Evolutionary conservation across 1,140 invertebrate species (phyloP).

Genomic region (Gryllus bimaculatus): DNA sequence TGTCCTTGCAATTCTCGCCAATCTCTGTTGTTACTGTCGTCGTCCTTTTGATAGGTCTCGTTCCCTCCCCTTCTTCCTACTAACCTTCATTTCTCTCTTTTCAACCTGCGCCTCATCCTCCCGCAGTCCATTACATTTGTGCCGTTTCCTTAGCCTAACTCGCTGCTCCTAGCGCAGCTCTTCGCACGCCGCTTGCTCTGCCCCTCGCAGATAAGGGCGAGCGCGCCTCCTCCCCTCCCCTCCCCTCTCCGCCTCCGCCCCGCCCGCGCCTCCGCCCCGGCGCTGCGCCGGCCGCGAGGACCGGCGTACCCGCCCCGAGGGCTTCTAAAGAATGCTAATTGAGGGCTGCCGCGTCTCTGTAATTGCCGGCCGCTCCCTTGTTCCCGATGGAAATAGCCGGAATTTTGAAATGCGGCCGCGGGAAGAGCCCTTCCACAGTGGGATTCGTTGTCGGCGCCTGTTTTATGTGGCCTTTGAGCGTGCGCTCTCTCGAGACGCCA

Average conservation of each 20-base stretch:
- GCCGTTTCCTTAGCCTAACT: no score
- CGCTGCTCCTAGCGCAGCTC: no score
- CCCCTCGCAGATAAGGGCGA: neutral
- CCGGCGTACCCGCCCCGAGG: neutral
- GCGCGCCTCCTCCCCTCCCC: no score
- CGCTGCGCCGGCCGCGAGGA: neutral
- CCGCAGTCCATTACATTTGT: no score
- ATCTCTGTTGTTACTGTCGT: no score
- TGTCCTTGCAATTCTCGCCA: no score
- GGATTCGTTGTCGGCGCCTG: neutral
- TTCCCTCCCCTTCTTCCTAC: neutral
- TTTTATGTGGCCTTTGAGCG: neutral
- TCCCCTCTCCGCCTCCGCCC: no score
- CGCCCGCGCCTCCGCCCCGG: no score
- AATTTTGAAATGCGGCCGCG: neutral
- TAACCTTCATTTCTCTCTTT: neutral
- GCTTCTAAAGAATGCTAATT: slow-evolving; percentile 5
- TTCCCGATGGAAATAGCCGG: neutral
- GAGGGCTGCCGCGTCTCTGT: neutral
- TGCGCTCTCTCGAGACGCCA: neutral
- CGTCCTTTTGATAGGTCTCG: neutral
- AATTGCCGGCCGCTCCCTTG: neutral
- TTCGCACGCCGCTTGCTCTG: no score
- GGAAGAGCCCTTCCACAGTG: neutral
- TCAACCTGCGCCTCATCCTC: no score